phyloP scores from a whole-genome alignment of 2,113 vertebrate genomes.

The Dipodomys ordii region DNA sequence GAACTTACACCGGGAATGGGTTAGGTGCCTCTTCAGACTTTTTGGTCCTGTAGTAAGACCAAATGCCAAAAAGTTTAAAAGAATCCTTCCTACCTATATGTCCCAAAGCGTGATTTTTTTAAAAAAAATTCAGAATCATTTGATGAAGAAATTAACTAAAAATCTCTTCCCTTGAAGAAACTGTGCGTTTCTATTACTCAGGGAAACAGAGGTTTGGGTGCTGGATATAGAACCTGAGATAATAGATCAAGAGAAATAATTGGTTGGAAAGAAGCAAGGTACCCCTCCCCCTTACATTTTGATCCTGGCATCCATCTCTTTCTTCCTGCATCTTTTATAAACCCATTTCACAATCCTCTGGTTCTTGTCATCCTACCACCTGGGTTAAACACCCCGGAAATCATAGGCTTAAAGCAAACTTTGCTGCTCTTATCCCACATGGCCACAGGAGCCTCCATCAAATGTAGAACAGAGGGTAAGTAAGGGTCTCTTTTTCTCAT shows the following conservation, averaged over 20 bases:
- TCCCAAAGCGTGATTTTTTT: conserved; percentile 11
- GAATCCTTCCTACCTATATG: background rate
- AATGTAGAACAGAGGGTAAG: background rate
- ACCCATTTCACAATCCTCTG: conserved; percentile 30
- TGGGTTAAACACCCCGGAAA: conserved; percentile 56
- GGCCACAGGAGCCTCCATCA: background rate
- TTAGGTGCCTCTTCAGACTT: conserved; percentile 20
- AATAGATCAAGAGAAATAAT: conserved; percentile 44
- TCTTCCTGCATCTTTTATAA: conserved; percentile 25
- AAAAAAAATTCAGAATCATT: conserved; percentile 14
- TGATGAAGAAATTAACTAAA: conserved; percentile 19
- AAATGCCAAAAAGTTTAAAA: conserved; percentile 63
- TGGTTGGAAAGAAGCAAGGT: conserved; percentile 8
- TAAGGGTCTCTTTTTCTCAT: background rate
- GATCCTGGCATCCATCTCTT: conserved; percentile 2
- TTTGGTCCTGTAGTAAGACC: background rate
- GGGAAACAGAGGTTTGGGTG: conserved; percentile 22
- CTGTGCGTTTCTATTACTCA: background rate
- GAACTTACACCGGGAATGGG: conserved; percentile 44
- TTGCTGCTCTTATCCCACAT: conserved; percentile 20
- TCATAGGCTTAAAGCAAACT: conserved; percentile 65
- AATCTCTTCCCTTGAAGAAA: conserved; percentile 31
- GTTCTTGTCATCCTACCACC: background rate
- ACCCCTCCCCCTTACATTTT: background rate
- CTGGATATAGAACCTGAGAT: conserved; percentile 27